Evolutionary conservation across 2,888 invertebrate species (phyloP), one percentile per base, ranked within the genome.

Genomic region (Mesochorus sp.): DNA sequence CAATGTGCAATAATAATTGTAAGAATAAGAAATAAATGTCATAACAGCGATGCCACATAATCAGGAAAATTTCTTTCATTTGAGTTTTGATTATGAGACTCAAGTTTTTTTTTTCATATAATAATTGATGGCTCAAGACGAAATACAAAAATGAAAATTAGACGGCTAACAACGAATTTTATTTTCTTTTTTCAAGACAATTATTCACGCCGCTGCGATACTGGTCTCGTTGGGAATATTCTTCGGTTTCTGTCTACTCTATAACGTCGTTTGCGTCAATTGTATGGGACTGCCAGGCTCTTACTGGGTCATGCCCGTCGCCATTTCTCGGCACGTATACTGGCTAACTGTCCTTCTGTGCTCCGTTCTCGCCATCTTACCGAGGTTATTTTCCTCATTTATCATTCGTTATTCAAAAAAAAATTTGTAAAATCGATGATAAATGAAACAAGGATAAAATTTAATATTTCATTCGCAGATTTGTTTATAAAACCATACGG

Each of bases 221-320:
- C 86, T 94, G 64, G 92, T 96, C 24, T 98, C 98, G 79, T 92
- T 98, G 86, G 92, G 94, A 47, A 92, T 95, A 77, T 98, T 96
- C 93, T 97, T 96, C 91, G 92, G 94, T 84, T 96, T 98, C 91
- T 96, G 97, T 78, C 92, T 98, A 74, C 88, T 96, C 61, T 98
- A 97, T 92, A 97, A 98, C 92, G 93, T 95, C 6, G 91, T 96
- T 82, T 96, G 97, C 90, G 94, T 96, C 81, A 94, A 94, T 83
- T 96, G 97, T 91, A 94, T 96, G 90, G 95, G 95, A 72, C 92
- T 98, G 85, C 96, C 97, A 39, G 96, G 97, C 85, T 97, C 97
- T 24, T 97, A 95, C 91, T 95, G 95, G 95, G 96, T 98, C 68
- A 95, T 97, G 91, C 95, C 95, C 89, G 93, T 94, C 88, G 95